Evolutionary conservation across 2,797 vertebrate species (phyloP), one percentile per base, ranked within the genome.

Genomic region (Paratrypauchen microcephalus): DNA sequence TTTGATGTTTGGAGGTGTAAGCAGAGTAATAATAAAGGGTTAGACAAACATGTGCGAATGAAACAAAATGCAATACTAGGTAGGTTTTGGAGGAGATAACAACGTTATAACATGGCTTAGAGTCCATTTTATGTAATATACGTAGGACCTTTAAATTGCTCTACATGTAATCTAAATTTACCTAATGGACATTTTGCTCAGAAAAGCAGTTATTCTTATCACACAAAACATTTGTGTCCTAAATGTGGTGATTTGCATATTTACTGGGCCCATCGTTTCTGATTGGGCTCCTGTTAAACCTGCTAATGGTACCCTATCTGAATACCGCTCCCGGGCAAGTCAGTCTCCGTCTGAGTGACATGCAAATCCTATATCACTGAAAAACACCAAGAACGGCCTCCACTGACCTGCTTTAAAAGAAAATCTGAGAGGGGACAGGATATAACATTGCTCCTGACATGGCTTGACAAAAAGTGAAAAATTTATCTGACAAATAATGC

Each of bases 401-500:
- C 65, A 48, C 36, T 24, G 70, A 73, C 71, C 81, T 15, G 72
- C 24, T 48, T 62, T 66, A 66, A 65, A 32, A 55, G 54, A 72
- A 52, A 24, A 58, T 69, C 60, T 50, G 19, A 12, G 72, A 65
- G 60, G 41, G 69, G 80, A 75, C 68, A 7, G 54, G 65, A 62
- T 62, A 39, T 30, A 24, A 62, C 66, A 52, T 70, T 83, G 72
- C 76, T 45, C 41, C 62, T 78, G 83, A 86, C 75, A 71, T 36
- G n/a, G 82, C 85, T 77, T 87, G 85, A 89, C 83, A 83, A 32
- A 73, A 75, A 78, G 39, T 52, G 48, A 71, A 78, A 88, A 88
- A 91, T 90, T 28, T 30, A 83, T 86, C 78, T 91, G 92, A 92
- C 89, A 88, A 90, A 88, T 71, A 72, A 91, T 91, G 86, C 84